A percentile compares a stretch with the other conserved stretches of the same genome.
phyloP scores from a whole-genome alignment of 2,888 invertebrate species.

The Chrysolina americana region DNA sequence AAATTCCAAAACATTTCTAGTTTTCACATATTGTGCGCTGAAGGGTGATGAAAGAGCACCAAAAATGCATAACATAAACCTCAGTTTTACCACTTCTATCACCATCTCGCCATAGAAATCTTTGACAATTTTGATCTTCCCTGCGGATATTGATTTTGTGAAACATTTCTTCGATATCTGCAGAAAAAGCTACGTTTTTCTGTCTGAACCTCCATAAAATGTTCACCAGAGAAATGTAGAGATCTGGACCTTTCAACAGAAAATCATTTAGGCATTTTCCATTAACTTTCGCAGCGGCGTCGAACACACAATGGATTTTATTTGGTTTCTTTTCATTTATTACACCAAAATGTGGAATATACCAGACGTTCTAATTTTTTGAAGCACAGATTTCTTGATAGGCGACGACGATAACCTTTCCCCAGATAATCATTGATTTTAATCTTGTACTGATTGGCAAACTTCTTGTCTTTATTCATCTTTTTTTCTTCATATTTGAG shows the following conservation, averaged over 20 bases:
- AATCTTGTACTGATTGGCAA: neutral
- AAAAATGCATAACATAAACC: conserved; percentile 19
- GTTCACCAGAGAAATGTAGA: neutral
- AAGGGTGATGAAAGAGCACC: conserved; percentile 24
- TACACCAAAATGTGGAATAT: conserved; percentile 14
- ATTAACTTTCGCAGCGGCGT: conserved; percentile 7
- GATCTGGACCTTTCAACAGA: conserved; percentile 3
- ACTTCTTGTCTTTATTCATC: neutral
- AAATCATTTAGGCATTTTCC: conserved; percentile 13
- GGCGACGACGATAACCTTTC: neutral
- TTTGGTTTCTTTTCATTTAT: neutral
- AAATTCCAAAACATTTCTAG: conserved; percentile 20
- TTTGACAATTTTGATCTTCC: neutral
- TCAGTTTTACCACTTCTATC: neutral
- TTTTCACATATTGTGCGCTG: conserved; percentile 28
- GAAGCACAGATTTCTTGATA: neutral
- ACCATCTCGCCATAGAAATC: neutral
- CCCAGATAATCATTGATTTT: neutral
- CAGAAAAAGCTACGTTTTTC: neutral
- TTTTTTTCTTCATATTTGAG: neutral
- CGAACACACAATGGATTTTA: conserved; percentile 5
- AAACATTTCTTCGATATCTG: conserved; percentile 13
- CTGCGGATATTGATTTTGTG: neutral
- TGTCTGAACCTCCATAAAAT: neutral
- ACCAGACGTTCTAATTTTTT: neutral